Evolutionary conservation across 2,797 vertebrate species (phyloP).

Genomic region (Pempheris klunzingeri): DNA sequence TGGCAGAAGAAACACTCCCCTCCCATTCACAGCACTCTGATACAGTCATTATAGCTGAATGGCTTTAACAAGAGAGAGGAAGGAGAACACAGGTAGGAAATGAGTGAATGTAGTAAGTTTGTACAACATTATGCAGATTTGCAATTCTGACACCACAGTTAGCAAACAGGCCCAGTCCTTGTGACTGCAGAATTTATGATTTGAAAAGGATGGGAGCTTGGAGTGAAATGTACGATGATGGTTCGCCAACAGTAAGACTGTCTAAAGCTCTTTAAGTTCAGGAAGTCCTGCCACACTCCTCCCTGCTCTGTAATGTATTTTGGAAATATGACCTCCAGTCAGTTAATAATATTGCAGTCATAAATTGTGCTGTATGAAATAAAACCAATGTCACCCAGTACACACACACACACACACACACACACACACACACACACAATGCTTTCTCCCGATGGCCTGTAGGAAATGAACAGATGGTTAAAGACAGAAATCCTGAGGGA

Average conservation of each 20-base stretch:
- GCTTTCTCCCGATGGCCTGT: conserved; percentile 4
- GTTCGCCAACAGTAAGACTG: background rate
- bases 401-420: background rate
- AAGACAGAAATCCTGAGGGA: conserved; percentile 22
- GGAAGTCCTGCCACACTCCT: background rate
- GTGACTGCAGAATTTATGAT: background rate
- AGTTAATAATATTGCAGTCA: conserved; percentile 28
- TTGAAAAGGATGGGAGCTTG: background rate
- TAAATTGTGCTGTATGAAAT: conserved; percentile 33
- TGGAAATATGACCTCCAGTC: conserved; percentile 14
- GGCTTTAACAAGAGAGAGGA: conserved; percentile 20
- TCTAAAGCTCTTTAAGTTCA: background rate
- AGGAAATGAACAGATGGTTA: conserved; percentile 41
- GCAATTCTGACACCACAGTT: conserved; percentile 1
- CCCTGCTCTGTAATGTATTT: background rate
- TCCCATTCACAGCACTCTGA: conserved; percentile 12
- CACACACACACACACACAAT: no score
- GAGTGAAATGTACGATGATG: background rate
- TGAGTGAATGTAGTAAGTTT: background rate
- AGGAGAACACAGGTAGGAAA: conserved; percentile 13
- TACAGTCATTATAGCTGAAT: conserved; percentile 12
- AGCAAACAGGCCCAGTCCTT: background rate
- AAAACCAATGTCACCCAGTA: conserved; percentile 12
- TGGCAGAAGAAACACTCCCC: conserved; percentile 26
- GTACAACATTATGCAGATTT: background rate